Evolutionary conservation across 92 coral and sea anemone species (phyloP), one percentile per base, ranked within the genome.

Genomic region (Diadumene lineata): DNA sequence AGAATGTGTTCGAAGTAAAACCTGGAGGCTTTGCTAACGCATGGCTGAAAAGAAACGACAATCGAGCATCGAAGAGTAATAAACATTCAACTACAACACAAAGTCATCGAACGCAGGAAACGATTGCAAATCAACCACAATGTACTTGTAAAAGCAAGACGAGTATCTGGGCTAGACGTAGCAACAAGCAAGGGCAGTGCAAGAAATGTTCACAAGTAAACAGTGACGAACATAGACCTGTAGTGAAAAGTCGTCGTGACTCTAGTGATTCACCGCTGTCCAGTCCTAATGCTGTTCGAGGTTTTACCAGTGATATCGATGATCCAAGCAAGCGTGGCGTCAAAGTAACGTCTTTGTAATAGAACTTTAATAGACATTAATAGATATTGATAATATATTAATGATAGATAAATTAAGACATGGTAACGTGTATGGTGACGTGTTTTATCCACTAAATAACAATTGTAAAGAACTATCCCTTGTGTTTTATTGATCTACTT

Each of bases 281-380:
- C 28, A 75, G 84, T 60, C 93, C 87, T 43, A 86, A 87, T 32
- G 63, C 84, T 19, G 74, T 76, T 24, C 72, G 85, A 31, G 80
- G 82, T 31, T 78, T 83, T 53, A 84, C 82, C 17, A 86, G 76
- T 16, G 82, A 82, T 21, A 69, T 73, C 72, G 82, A 81, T 15
- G 97, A 80, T 43, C 81, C 93, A 11, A 88, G 87, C 51, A 91
- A 88, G 56, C 80, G 87, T 62, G 88, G 86, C n/a, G 86, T 88
- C 30, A 91, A 88, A 80, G 97, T 91, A 10, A 91, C 97, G 28
- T 91, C 97, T 23, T 66, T 91, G 25, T 91, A 56, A 74, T 44
- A 53, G 19, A 21, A 53, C 58, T 13, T 53, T 53, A 53, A 53
- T 3, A 53, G 48, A 38, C 13, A 38, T 38, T 38, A 38, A 38